Percentiles rank a stretch among this genome's conserved stretches.
phyloP scores from a whole-genome alignment of 2,888 invertebrate genomes.

The Trichogramma evanescens region DNA sequence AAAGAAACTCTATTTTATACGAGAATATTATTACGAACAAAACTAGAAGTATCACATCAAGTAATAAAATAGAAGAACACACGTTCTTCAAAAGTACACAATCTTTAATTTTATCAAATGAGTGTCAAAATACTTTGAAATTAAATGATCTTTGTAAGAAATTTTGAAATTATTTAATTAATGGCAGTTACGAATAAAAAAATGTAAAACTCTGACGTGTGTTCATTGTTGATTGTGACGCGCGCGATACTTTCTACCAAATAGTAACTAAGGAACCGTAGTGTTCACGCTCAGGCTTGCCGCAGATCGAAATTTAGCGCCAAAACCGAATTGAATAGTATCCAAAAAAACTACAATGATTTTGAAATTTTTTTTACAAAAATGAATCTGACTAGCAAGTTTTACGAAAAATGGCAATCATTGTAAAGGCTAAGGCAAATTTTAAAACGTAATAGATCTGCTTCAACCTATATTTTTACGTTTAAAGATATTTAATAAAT shows the following conservation, averaged over 20 bases:
- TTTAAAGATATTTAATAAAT: constrained; percentile 8
- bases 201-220: constrained; percentile 19
- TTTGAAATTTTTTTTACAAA: constrained; percentile 22
- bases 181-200: constrained; percentile 10
- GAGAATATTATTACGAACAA: constrained; percentile 28
- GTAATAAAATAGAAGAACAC: constrained; percentile 32
- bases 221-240: constrained; percentile 16
- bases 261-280: constrained; percentile 47
- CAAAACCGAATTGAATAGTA: constrained; percentile 5
- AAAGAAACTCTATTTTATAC: constrained; percentile 15
- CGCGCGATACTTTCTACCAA: constrained; percentile 28
- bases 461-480: constrained; percentile 24
- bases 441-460: constrained; percentile 25
- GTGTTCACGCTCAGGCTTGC: constrained; percentile 34
- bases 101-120: too few relatives aligned
- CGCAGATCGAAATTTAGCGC: constrained; percentile 26
- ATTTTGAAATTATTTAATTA: constrained; percentile 17
- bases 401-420: constrained; percentile 24
- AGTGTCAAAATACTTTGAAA: constrained; percentile 5
- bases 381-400: constrained; percentile 48
- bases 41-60: constrained; percentile 42
- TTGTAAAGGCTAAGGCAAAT: constrained; percentile 37
- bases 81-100: constrained; percentile 18
- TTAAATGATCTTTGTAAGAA: constrained; percentile 19
- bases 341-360: constrained; percentile 3